phyloP scores from a whole-genome alignment of 1,140 invertebrate species.

The Drosophila simulans region DNA sequence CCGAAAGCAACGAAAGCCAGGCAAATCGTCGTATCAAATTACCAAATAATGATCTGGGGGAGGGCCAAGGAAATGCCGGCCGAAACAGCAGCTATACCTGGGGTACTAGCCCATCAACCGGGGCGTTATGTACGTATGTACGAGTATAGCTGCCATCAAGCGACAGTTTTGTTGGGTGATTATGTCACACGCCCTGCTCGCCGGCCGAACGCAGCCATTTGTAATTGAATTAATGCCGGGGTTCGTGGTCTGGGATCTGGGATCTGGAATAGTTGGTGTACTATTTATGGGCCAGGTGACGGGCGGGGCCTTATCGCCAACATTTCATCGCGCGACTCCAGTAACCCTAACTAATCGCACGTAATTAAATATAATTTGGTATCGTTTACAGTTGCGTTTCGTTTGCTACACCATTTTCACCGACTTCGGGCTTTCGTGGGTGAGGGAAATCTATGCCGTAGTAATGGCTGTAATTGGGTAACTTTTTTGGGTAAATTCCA shows the following conservation, averaged over 20 bases:
- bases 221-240: constrained; percentile 79
- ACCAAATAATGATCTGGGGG: constrained; percentile 67
- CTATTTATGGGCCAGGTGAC: constrained; percentile 67
- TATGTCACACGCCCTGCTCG: constrained; percentile 73
- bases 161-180: constrained; percentile 56
- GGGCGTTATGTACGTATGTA: background rate
- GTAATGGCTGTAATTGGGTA: constrained; percentile 29
- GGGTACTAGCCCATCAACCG: constrained; percentile 17
- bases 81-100: constrained; percentile 12
- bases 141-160: constrained; percentile 1
- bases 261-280: constrained; percentile 26
- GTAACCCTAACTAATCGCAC: constrained; percentile 84
- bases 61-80: constrained; percentile 30
- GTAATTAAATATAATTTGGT: constrained; percentile 84
- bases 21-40: constrained; percentile 84
- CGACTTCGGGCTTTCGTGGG: constrained; percentile 4
- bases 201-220: constrained; percentile 66
- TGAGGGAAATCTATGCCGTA: constrained; percentile 38
- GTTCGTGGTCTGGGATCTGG: constrained; percentile 28
- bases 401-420: constrained; percentile 46
- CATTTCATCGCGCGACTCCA: constrained; percentile 81
- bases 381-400: constrained; percentile 80
- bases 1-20: constrained; percentile 67
- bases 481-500: constrained; percentile 12
- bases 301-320: constrained; percentile 68